Evolutionary conservation across 2,888 invertebrate genomes (phyloP).

Genomic region (Watsonalla cultraria): DNA sequence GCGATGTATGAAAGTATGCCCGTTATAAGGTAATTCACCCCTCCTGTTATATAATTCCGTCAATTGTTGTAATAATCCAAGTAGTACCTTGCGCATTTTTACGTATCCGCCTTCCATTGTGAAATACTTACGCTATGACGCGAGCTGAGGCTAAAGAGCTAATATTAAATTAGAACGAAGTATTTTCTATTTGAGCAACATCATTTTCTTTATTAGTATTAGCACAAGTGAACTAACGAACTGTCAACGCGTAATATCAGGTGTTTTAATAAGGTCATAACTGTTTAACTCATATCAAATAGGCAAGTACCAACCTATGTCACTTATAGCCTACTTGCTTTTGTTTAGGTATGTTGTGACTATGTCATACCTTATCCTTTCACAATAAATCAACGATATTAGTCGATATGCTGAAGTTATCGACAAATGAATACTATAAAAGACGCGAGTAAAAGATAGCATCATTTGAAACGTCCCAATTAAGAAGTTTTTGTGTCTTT

Average conservation of each 20-base stretch:
- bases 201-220: conserved; percentile 22
- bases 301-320: neutral
- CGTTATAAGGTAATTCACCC: too few relatives aligned
- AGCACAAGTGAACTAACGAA: conserved; percentile 27
- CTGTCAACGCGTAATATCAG: conserved; percentile 17
- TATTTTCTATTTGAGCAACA: conserved; percentile 17
- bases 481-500: too few relatives aligned
- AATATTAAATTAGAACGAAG: conserved; percentile 26
- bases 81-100: neutral
- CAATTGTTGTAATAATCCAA: neutral
- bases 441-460: too few relatives aligned
- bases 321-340: too few relatives aligned
- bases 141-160: conserved; percentile 9
- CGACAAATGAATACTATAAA: too few relatives aligned
- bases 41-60: neutral
- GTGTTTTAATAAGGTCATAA: conserved; percentile 32
- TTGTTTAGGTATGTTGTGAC: too few relatives aligned
- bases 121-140: conserved; percentile 6
- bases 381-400: too few relatives aligned
- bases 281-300: conserved; percentile 6
- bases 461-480: too few relatives aligned
- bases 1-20: too few relatives aligned
- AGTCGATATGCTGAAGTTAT: too few relatives aligned
- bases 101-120: neutral
- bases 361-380: too few relatives aligned